A percentile compares a stretch with the other conserved stretches of the same genome.
These are phyloP conservation scores for Hesperophylax magnus DNA, from an alignment of 1,140 invertebrate species.

Conservation along the genomic window DNA sequence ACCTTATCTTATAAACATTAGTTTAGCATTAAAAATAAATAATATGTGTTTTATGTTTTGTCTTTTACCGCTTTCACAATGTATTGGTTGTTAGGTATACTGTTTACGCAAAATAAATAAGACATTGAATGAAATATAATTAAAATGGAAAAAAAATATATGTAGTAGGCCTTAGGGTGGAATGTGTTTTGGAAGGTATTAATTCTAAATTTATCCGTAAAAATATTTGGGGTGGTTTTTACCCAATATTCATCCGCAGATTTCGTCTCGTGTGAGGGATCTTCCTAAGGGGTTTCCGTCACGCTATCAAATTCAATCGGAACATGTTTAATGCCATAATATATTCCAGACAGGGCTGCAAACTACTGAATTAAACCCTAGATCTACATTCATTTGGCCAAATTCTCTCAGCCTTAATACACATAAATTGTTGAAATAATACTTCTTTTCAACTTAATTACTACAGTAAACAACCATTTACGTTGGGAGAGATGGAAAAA, in stretches of 20 bases:
- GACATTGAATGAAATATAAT: no score
- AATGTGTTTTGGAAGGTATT: background rate
- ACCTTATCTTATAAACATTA: no score
- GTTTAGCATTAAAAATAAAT: no score
- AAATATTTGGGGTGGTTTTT: constrained; percentile 13
- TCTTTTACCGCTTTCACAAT: no score
- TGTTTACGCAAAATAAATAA: no score
- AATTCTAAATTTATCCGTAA: constrained; percentile 40
- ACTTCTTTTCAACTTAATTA: background rate
- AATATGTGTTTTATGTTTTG: no score
- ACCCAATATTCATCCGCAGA: background rate
- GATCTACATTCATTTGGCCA: no score
- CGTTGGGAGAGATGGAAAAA: no score
- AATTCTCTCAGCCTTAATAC: no score
- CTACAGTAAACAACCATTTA: background rate
- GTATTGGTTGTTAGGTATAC: no score
- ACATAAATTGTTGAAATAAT: background rate
- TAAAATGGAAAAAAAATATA: no score
- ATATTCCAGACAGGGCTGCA: background rate
- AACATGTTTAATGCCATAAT: constrained; percentile 10
- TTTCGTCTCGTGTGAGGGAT: constrained; percentile 5
- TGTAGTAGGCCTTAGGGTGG: no score
- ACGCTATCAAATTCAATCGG: constrained; percentile 31
- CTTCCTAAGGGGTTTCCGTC: constrained; percentile 22
- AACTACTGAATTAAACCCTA: background rate